These are phyloP conservation scores for Apodemia mormo DNA, from an alignment of 2,888 invertebrate species.

Conservation along the genomic window DNA sequence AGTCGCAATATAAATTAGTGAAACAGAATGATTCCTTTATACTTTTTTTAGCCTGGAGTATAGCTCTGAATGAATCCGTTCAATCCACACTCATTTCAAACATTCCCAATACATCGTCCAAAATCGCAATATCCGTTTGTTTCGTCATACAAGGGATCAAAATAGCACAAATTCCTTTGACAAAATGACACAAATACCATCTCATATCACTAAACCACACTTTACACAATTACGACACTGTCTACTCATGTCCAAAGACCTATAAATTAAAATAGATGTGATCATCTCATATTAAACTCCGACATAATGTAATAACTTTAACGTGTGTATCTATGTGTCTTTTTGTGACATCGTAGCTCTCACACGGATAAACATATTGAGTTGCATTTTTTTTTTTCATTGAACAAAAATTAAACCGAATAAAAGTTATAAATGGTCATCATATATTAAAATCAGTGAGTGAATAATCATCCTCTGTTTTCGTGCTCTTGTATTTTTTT, in stretches of 20 bases:
- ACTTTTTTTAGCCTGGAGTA: not conserved
- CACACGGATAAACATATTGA: no score
- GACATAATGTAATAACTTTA: no score
- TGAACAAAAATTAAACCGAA: no score
- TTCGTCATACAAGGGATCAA: not conserved
- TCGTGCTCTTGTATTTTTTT: no score
- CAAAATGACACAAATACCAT: conserved; percentile 4
- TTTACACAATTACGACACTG: conserved; percentile 5
- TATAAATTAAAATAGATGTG: not conserved
- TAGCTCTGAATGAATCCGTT: conserved; percentile 1
- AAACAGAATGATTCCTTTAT: not conserved
- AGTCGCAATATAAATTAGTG: not conserved
- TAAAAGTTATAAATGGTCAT: no score
- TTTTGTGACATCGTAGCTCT: no score
- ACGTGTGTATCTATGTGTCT: no score
- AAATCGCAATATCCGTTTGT: conserved; percentile 8
- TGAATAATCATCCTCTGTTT: no score
- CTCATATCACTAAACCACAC: conserved; percentile 5
- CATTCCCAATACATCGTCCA: not conserved
- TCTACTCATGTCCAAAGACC: not conserved
- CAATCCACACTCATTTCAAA: not conserved
- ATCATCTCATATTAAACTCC: not conserved
- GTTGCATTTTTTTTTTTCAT: no score
- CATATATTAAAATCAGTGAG: no score
- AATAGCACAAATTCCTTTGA: conserved; percentile 9